Evolutionary conservation across 2,797 vertebrate species (phyloP).

Genomic region (Lutjanus campechanus): DNA sequence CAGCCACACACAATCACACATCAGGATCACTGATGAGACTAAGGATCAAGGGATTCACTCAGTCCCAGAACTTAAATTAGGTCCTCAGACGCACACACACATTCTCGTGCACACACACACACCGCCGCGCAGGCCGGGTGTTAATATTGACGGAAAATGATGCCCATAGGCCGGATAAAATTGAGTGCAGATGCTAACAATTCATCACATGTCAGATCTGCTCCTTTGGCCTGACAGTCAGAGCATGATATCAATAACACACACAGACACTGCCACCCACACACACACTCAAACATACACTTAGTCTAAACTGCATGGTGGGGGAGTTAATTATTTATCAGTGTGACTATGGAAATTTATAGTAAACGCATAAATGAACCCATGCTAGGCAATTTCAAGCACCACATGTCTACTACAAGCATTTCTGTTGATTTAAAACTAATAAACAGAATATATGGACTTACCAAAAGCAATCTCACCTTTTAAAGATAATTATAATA

Average conservation of each 20-base stretch:
- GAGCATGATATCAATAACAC: constrained; percentile 33
- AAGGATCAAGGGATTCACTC: constrained; percentile 34
- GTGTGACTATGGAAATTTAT: neutral
- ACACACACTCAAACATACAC: neutral
- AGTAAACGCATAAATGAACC: neutral
- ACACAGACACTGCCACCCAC: neutral
- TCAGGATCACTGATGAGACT: constrained; percentile 32
- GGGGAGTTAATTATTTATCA: neutral
- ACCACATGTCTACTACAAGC: too few species aligned
- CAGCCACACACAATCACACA: neutral
- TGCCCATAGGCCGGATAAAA: constrained; percentile 50
- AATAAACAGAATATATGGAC: neutral
- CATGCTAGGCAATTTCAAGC: neutral
- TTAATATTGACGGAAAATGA: constrained; percentile 63
- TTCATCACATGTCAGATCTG: constrained; percentile 64
- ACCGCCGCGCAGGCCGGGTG: neutral
- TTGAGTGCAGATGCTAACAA: constrained; percentile 60
- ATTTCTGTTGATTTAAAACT: neutral
- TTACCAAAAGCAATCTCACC: neutral
- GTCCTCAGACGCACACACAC: neutral
- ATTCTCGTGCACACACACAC: neutral
- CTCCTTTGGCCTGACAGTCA: constrained; percentile 51
- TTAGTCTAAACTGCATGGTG: neutral
- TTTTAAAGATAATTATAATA: neutral
- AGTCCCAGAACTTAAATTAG: constrained; percentile 35